phyloP scores from a whole-genome alignment of 2,888 invertebrate genomes.

The Megalurothrips usitatus region DNA sequence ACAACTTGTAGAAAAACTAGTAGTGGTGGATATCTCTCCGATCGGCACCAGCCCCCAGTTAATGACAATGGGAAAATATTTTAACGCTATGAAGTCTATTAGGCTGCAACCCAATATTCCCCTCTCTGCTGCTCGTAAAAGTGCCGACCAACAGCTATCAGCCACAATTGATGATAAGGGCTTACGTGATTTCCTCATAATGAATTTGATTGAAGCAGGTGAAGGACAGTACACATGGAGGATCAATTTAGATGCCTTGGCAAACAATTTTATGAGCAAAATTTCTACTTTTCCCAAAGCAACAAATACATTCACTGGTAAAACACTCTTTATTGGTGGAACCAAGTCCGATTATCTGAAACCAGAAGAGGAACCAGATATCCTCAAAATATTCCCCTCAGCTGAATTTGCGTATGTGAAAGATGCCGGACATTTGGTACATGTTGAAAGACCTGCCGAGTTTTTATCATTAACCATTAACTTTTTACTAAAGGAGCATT shows the following conservation, averaged over 20 bases:
- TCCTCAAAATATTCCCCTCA: slow-evolving; percentile 66
- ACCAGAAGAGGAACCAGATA: slow-evolving; percentile 55
- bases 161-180: slow-evolving; percentile 42
- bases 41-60: slow-evolving; percentile 58
- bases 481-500: slow-evolving; percentile 50
- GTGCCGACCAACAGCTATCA: slow-evolving; percentile 60
- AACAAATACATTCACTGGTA: slow-evolving; percentile 54
- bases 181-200: slow-evolving; percentile 68
- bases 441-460: slow-evolving; percentile 80
- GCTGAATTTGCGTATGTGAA: slow-evolving; percentile 65
- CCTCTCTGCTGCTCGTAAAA: slow-evolving; percentile 64
- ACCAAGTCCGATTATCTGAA: slow-evolving; percentile 74
- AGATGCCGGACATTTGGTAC: slow-evolving; percentile 90
- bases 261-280: slow-evolving; percentile 58
- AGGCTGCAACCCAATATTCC: slow-evolving; percentile 58
- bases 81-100: slow-evolving; percentile 62
- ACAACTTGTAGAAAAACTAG: slow-evolving; percentile 58
- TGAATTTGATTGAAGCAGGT: slow-evolving; percentile 71
- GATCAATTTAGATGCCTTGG: slow-evolving; percentile 70
- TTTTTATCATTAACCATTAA: slow-evolving; percentile 62
- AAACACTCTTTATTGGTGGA: slow-evolving; percentile 80
- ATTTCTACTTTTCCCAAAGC: slow-evolving; percentile 62
- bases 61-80: slow-evolving; percentile 57
- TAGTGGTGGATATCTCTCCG: slow-evolving; percentile 71
- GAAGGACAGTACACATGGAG: slow-evolving; percentile 68